Base-by-base conservation (phyloP, 2,888 invertebrate genomes). In the Rotaria sp. region DNA sequence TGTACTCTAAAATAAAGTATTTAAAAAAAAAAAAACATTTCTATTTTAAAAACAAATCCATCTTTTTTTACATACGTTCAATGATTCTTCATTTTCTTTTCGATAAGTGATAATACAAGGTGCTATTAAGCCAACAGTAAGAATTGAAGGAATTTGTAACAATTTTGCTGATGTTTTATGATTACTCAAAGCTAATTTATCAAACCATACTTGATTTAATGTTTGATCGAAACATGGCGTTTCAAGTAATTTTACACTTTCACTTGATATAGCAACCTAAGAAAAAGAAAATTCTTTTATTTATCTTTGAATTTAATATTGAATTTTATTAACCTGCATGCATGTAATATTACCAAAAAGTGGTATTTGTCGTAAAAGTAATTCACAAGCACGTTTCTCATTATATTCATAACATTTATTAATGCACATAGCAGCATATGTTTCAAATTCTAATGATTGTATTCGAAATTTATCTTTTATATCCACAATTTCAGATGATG, bases 321-420 rank as follows among this genome's bases (percentile, higher is more conserved):
- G 21, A 52, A 24, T 41, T 75, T 35, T 24, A 38, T 41, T 38
- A 24, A 75, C 75, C 24, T 80, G 75, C 75, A 80, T 80, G 24
- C 75, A 80, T 45, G 75, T 80, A 26, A 80, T 24, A 80, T 80
- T 80, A 10, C 75, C 75, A 80, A 80, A 80, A 3, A 80, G 2
- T 26, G 75, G 75, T 45, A 80, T 45, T 45, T 80, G 41, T 26
- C 75, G 24, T 45, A 80, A 13, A 45, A 80, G 26, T 45, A 80
- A 80, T 80, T 80, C 41, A 80, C 75, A 80, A 41, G 45, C 75
- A 24, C 24, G 45, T 24, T 41, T 26, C 10, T 80, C 45, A 26
- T 45, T 80, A 41, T 26, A 45, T 80, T 80, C 75, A 41, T 80
- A 80, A 45, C 75, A 80, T 45, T 38, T 41, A 41, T 41, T 21